Percentiles rank a stretch among this genome's conserved stretches.
phyloP scores from a whole-genome alignment of 92 coral and sea anemone genomes.

The Zoanthus gigantus region DNA sequence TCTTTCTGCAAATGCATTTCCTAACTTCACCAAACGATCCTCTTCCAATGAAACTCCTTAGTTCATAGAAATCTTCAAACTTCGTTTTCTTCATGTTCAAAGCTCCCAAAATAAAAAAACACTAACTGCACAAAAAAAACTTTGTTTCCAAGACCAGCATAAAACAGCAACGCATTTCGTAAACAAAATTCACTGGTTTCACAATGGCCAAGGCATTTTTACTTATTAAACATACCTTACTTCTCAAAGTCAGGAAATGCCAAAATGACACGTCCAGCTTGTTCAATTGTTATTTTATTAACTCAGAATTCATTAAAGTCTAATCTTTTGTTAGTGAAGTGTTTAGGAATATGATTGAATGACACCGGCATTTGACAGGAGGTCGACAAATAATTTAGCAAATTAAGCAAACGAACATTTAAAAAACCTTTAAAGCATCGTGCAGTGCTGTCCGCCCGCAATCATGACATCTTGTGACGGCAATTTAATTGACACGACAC shows the following conservation, averaged over 20 bases:
- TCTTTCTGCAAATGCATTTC: constrained; percentile 76
- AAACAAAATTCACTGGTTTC: background rate
- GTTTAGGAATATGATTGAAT: constrained; percentile 25
- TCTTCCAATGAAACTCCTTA: constrained; percentile 82
- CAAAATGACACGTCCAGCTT: constrained; percentile 5
- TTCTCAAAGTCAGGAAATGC: constrained; percentile 25
- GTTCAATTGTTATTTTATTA: constrained; percentile 33
- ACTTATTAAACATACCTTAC: background rate
- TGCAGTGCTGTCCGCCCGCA: background rate
- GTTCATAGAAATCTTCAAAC: constrained; percentile 81
- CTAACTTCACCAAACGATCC: constrained; percentile 93
- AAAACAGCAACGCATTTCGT: background rate
- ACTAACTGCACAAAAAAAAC: background rate
- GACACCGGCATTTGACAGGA: constrained; percentile 29
- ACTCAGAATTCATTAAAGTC: constrained; percentile 52
- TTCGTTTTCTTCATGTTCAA: constrained; percentile 38
- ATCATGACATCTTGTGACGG: no score
- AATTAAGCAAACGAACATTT: constrained; percentile 54
- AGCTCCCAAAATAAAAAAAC: background rate
- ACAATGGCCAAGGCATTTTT: background rate
- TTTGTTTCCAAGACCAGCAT: background rate
- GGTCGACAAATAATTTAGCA: constrained; percentile 18
- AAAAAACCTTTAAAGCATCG: constrained; percentile 1
- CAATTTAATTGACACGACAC: no score
- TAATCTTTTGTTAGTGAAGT: constrained; percentile 43